Base-by-base conservation (phyloP, 2,888 invertebrate species). In the Leptinotarsa peninsularis region DNA sequence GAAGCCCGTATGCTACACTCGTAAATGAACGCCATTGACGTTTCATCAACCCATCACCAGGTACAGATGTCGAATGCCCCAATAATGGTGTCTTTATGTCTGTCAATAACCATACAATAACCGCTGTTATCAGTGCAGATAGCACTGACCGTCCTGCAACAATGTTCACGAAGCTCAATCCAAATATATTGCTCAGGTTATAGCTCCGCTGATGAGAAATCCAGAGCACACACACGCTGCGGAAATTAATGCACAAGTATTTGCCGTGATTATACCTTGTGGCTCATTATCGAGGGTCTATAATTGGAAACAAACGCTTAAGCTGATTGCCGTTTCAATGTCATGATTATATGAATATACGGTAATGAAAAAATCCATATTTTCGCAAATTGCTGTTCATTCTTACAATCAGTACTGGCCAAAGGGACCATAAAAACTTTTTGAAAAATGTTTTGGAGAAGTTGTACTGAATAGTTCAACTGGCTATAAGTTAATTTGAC, bases 51-150 rank as follows among this genome's bases (percentile, higher is more conserved):
- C 58, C 72, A 71, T 81, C 80, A 81, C 81, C 80, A 80, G 84
- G 84, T 84, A 83, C 83, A 84, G 84, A 84, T 83, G 84, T 84
- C 83, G 82, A 81, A 78, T 81, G 81, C 83, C 84, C 81, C 80
- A 70, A 83, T 85, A 85, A 85, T 84, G 81, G 82, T 81, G 81
- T 82, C 84, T 85, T 85, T 85, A 85, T 84, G 83, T 83, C 76
- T 84, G 84, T 84, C 86, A 86, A 86, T 87, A 87, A 87, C 86
- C 85, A 82, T 87, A 84, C 84, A 86, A 86, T 87, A 86, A 85
- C 85, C 84, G 78, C 79, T 81, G 84, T 86, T 87, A 87, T 86
- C 86, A 84, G 85, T 83, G 80, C 69, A 83, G 83, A 84, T 83
- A 84, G 82, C 81, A 76, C 78, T 67, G 78, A 72, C 76, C 81